phyloP scores from a whole-genome alignment of 1,140 invertebrate species.

The Mycetomoellerius zeteki region DNA sequence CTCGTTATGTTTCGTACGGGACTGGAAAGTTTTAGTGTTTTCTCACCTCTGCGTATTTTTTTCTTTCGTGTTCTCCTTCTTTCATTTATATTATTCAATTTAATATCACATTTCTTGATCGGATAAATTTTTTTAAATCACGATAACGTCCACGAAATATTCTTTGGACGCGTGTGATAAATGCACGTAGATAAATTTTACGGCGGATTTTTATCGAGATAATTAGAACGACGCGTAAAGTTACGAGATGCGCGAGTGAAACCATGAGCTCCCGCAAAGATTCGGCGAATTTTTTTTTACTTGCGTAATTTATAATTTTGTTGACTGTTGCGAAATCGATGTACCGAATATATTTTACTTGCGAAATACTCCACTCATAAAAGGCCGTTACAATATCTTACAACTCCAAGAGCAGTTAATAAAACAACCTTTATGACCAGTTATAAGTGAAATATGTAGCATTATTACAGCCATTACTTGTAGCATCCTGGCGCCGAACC shows the following conservation, averaged over 20 bases:
- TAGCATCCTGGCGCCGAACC: conserved; percentile 26
- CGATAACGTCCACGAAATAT: not conserved
- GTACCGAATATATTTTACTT: conserved; percentile 23
- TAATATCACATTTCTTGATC: not conserved
- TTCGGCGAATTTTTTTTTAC: not conserved
- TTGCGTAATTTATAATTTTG: too few species aligned
- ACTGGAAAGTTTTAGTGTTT: conserved; percentile 69
- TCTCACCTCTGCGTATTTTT: not conserved
- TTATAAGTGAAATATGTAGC: conserved; percentile 63
- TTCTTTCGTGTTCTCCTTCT: not conserved
- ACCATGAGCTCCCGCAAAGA: not conserved
- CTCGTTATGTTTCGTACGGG: conserved; percentile 64
- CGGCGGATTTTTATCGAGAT: not conserved
- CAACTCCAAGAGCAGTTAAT: conserved; percentile 53
- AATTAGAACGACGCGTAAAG: not conserved
- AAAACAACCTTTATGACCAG: conserved; percentile 55
- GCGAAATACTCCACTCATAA: conserved; percentile 40
- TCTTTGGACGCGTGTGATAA: not conserved
- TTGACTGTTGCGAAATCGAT: conserved; percentile 18
- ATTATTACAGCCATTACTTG: conserved; percentile 62
- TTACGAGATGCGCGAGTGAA: not conserved
- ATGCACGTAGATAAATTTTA: conserved; percentile 3
- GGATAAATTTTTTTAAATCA: not conserved
- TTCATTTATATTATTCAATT: not conserved
- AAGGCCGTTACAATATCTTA: conserved; percentile 41